Evolutionary conservation across 1,140 invertebrate genomes (phyloP).

Genomic region (Tetraneura akinire): DNA sequence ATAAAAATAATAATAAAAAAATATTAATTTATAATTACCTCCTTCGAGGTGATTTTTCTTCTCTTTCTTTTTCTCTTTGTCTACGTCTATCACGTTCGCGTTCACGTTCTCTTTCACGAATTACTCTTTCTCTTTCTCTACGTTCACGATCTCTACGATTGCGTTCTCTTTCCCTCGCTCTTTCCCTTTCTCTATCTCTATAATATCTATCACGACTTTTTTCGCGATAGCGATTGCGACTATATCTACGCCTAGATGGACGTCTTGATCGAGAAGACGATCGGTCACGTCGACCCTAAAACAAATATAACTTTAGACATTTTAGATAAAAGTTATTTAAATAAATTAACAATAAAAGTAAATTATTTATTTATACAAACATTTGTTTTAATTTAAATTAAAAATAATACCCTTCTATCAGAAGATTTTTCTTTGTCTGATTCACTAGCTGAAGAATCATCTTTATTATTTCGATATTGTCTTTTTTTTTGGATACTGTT

Average conservation of each 20-base stretch:
- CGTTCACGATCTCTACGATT: conserved; percentile 61
- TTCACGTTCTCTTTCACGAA: conserved; percentile 53
- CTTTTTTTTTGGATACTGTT: conserved; percentile 78
- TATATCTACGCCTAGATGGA: conserved; percentile 58
- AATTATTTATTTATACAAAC: too few species aligned
- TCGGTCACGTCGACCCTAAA: conserved; percentile 48
- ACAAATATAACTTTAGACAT: background rate
- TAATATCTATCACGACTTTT: conserved; percentile 58
- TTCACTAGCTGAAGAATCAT: conserved; percentile 70
- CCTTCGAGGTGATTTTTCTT: conserved; percentile 53
- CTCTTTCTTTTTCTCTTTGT: conserved; percentile 53
- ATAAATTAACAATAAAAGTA: too few species aligned
- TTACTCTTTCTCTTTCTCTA: conserved; percentile 56
- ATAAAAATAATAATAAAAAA: background rate
- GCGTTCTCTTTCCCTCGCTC: conserved; percentile 58
- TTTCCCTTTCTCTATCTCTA: conserved; percentile 56
- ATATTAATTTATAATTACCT: conserved; percentile 47
- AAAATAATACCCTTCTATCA: conserved; percentile 50
- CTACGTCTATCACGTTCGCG: conserved; percentile 53
- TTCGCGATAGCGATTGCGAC: conserved; percentile 54
- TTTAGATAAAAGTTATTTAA: too few species aligned
- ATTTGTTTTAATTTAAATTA: too few species aligned
- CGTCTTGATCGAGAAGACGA: conserved; percentile 55
- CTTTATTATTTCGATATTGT: conserved; percentile 81
- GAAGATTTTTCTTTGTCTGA: conserved; percentile 58